phyloP scores from a whole-genome alignment of 2,113 vertebrate genomes.

The Excalfactoria chinensis region DNA sequence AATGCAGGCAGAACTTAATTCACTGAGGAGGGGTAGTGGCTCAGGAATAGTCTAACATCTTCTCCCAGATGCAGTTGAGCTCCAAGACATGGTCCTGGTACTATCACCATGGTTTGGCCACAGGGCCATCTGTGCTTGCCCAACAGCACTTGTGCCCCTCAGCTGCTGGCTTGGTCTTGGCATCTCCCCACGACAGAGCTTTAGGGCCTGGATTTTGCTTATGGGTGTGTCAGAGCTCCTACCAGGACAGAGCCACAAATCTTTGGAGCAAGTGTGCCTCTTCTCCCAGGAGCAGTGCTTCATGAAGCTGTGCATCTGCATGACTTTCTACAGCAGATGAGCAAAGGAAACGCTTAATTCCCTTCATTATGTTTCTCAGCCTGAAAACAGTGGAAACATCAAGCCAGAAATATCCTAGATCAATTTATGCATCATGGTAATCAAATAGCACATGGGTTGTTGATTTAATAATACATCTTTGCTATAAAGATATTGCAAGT shows the following conservation, averaged over 20 bases:
- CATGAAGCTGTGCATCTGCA: background rate
- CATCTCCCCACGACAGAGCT: background rate
- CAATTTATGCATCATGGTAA: slow-evolving; percentile 15
- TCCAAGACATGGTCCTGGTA: background rate
- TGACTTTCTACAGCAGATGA: background rate
- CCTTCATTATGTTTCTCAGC: slow-evolving; percentile 15
- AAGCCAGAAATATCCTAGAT: slow-evolving; percentile 31
- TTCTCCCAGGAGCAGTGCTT: background rate
- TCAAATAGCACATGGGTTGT: background rate
- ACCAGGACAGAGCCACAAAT: background rate
- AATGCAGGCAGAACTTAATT: background rate
- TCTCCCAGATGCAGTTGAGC: background rate
- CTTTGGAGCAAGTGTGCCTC: background rate
- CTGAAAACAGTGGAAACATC: slow-evolving; percentile 40
- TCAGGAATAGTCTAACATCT: background rate
- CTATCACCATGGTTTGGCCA: background rate
- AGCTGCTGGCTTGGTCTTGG: background rate
- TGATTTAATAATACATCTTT: slow-evolving; percentile 24
- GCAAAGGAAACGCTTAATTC: slow-evolving; percentile 11
- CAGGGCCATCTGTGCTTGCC: background rate
- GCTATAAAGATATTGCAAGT: background rate
- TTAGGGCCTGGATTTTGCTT: background rate
- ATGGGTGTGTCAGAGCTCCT: background rate
- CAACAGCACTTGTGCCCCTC: background rate
- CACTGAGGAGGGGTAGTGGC: background rate